A percentile compares a stretch with the other conserved stretches of the same genome.
Evolutionary conservation across 2,888 invertebrate genomes (phyloP).

Genomic region (Xylophagus ater): DNA sequence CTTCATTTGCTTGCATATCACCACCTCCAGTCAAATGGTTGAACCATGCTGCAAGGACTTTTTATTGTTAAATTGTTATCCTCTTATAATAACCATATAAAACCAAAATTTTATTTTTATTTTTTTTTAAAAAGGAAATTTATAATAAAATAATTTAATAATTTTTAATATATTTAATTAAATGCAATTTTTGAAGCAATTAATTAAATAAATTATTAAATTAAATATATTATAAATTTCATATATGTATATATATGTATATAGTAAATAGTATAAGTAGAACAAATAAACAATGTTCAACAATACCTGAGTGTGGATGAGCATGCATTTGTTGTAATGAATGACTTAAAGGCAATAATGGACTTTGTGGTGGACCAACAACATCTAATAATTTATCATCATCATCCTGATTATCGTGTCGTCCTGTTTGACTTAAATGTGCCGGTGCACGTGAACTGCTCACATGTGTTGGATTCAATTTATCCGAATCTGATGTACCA

Average conservation of each 20-base stretch:
- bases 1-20: slow-evolving; percentile 42
- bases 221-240: too few relatives aligned
- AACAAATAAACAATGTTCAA: too few relatives aligned
- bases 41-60: slow-evolving; percentile 50
- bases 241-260: too few relatives aligned
- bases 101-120: background rate
- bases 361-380: slow-evolving; percentile 76
- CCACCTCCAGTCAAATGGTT: slow-evolving; percentile 46
- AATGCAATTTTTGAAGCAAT: background rate
- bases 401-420: slow-evolving; percentile 51
- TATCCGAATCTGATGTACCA: slow-evolving; percentile 41
- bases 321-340: slow-evolving; percentile 40
- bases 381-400: slow-evolving; percentile 79
- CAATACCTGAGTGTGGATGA: slow-evolving; percentile 40
- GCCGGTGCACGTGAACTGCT: slow-evolving; percentile 40
- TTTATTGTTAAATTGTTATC: slow-evolving; percentile 19
- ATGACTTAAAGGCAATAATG: slow-evolving; percentile 50
- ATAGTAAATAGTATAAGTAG: too few relatives aligned
- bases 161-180: background rate
- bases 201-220: background rate
- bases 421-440: slow-evolving; percentile 36
- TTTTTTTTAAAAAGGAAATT: background rate
- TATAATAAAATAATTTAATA: background rate
- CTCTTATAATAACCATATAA: slow-evolving; percentile 8
- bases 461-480: slow-evolving; percentile 45